Evolutionary conservation across 2,797 vertebrate species (phyloP).

Genomic region (Aselliscus stoliczkanus): DNA sequence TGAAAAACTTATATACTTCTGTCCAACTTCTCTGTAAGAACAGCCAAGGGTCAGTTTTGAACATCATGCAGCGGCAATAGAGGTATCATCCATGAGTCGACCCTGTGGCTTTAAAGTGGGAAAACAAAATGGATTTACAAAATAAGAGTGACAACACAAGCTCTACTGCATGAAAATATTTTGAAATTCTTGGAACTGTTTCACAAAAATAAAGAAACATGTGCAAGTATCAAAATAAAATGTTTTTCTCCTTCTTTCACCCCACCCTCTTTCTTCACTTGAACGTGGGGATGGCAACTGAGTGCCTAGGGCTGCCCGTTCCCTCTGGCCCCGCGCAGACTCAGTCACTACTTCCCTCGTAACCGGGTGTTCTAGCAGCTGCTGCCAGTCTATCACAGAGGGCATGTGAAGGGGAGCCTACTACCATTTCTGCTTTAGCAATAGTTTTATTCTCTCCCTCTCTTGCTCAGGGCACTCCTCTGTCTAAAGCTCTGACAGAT

Average conservation of each 20-base stretch:
- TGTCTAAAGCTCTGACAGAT: background rate
- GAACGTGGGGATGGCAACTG: accelerated
- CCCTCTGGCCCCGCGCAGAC: background rate
- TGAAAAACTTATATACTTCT: background rate
- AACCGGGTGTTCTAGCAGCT: background rate
- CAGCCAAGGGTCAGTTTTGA: conserved; percentile 9
- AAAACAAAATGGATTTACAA: background rate
- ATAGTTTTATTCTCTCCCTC: background rate
- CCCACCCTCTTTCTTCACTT: background rate
- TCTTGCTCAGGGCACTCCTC: background rate
- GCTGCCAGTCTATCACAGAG: accelerated
- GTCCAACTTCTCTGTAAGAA: conserved; percentile 45
- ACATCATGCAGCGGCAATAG: conserved; percentile 90
- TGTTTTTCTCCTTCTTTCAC: accelerated
- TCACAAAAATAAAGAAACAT: background rate
- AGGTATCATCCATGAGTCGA: conserved; percentile 88
- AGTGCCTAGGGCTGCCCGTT: background rate
- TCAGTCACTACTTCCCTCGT: accelerated
- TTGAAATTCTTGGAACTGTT: background rate
- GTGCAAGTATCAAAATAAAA: background rate
- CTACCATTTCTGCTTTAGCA: accelerated
- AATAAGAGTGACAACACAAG: background rate
- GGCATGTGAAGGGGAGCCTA: accelerated
- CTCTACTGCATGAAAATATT: background rate
- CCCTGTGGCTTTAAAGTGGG: conserved; percentile 90